Evolutionary conservation across 2,888 invertebrate genomes (phyloP).

Genomic region (Ichneumoninae sp.): DNA sequence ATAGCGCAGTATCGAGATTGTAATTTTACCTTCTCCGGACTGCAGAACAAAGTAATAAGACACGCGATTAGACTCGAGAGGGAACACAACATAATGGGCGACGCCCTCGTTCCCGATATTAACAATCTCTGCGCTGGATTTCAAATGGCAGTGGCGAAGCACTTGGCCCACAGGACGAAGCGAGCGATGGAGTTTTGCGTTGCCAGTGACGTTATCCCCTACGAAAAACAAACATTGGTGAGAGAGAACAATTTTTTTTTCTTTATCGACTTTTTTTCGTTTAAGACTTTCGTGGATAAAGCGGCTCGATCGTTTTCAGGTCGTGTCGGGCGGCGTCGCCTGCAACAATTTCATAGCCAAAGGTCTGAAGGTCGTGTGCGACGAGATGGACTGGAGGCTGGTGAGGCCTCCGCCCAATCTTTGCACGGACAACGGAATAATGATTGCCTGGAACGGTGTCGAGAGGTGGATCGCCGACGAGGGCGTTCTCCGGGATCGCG

Average conservation of each 20-base stretch:
- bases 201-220: constrained; percentile 87
- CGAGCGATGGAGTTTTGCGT: constrained; percentile 92
- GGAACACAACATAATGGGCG: constrained; percentile 87
- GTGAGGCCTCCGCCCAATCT: constrained; percentile 92
- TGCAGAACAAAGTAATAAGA: constrained; percentile 88
- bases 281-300: background rate
- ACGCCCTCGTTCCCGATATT: constrained; percentile 90
- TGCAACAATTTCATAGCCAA: constrained; percentile 93
- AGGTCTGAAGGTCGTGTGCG: constrained; percentile 89
- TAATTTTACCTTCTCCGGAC: constrained; percentile 96
- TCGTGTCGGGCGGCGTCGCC: constrained; percentile 98
- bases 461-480: constrained; percentile 88
- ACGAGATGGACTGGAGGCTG: constrained; percentile 88
- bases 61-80: constrained; percentile 87
- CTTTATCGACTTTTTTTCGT: background rate
- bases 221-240: constrained; percentile 87
- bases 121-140: constrained; percentile 95
- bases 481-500: constrained; percentile 82
- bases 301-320: constrained; percentile 84
- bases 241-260: constrained; percentile 52
- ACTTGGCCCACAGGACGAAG: constrained; percentile 93
- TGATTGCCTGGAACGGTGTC: constrained; percentile 99
- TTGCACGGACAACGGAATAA: constrained; percentile 99
- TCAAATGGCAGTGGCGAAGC: constrained; percentile 90
- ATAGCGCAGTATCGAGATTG: constrained; percentile 90